phyloP scores from a whole-genome alignment of 2,113 vertebrate species.

The Peucedramus taeniatus region DNA sequence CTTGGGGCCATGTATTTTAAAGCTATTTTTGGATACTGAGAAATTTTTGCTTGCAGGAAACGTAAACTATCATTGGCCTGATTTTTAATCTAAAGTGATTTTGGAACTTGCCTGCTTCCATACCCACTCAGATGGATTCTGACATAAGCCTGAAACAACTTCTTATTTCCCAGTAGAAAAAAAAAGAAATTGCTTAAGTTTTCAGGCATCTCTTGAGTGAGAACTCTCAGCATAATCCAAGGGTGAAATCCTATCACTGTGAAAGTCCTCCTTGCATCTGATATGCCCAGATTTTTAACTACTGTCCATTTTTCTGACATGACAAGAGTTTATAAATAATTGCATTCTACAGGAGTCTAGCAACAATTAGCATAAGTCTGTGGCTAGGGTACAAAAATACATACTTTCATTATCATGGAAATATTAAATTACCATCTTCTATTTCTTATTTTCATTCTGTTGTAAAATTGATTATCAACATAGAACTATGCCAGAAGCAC shows the following conservation, averaged over 20 bases:
- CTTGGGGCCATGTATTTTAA: slow-evolving; percentile 20
- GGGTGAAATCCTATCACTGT: background rate
- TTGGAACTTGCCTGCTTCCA: background rate
- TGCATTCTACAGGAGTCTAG: background rate
- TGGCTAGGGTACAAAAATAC: background rate
- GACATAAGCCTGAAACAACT: slow-evolving; percentile 1
- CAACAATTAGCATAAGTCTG: background rate
- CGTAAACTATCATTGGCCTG: background rate
- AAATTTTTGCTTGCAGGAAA: background rate
- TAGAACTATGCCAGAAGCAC: background rate
- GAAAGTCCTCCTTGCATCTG: background rate
- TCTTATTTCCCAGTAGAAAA: background rate
- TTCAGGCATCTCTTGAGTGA: background rate
- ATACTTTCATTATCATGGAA: background rate
- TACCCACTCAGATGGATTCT: background rate
- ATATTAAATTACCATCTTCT: background rate
- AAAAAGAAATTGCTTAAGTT: background rate
- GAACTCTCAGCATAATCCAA: background rate
- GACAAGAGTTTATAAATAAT: background rate
- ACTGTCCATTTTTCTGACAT: background rate
- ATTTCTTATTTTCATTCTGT: background rate
- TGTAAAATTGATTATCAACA: background rate
- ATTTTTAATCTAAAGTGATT: slow-evolving; percentile 50
- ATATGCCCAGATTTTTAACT: background rate
- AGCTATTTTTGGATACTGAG: slow-evolving; percentile 13